Evolutionary conservation across 2,888 invertebrate species (phyloP).

Genomic region (Penaeus monodon): DNA sequence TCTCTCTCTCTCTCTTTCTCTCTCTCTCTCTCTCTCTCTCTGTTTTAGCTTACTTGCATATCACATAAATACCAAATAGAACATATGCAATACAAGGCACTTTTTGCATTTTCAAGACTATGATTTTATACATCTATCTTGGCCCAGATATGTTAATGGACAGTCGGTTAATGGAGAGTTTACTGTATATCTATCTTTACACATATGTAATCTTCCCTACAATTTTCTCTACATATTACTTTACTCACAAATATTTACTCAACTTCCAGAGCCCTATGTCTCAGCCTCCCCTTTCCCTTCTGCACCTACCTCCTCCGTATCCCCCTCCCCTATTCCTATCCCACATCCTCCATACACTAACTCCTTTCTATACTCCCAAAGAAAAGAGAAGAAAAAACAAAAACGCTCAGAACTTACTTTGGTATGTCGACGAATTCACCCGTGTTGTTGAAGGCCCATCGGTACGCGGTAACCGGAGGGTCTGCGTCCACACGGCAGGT

Average conservation of each 20-base stretch:
- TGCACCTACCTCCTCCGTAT: background rate
- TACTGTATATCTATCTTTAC: background rate
- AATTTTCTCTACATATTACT: no score
- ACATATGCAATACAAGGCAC: no score
- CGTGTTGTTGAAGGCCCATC: slow-evolving; percentile 65
- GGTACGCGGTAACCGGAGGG: slow-evolving; percentile 61
- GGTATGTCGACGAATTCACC: slow-evolving; percentile 64
- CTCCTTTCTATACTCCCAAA: no score
- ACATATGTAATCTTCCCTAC: background rate
- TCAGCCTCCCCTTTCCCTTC: background rate
- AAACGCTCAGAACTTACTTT: slow-evolving; percentile 40
- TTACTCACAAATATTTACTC: background rate
- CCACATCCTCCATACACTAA: background rate
- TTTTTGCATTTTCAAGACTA: no score
- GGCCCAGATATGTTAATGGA: no score
- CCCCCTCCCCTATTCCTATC: background rate
- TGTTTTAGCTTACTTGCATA: no score
- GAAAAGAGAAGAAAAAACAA: background rate
- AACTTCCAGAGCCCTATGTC: background rate
- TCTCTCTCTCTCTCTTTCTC: no score
- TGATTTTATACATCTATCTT: no score
- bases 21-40: no score
- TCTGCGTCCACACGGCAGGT: slow-evolving; percentile 63
- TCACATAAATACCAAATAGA: no score
- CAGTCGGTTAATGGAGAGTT: no score